Conservation (phyloP, 1,140 invertebrate genomes). For the Bombyx mandarina region DNA sequence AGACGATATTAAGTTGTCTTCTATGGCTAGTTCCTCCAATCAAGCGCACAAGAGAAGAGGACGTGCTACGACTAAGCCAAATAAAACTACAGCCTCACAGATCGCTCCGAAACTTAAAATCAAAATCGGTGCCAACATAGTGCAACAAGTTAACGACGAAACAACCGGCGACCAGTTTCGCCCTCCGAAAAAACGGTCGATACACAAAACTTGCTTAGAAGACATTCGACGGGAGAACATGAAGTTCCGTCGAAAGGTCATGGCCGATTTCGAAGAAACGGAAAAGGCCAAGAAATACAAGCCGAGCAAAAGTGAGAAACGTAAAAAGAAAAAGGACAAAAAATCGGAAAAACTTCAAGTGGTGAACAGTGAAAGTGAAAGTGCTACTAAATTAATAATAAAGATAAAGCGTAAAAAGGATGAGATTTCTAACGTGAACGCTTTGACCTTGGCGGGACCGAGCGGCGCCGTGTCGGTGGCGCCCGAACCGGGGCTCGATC, state of each 20-base stretch:
- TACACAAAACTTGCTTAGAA: slow-evolving; percentile 76
- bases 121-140: slow-evolving; percentile 78
- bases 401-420: slow-evolving; percentile 59
- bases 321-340: slow-evolving; percentile 78
- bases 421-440: slow-evolving; percentile 14
- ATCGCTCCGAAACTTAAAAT: slow-evolving; percentile 85
- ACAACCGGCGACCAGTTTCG: slow-evolving; percentile 71
- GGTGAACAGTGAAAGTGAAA: slow-evolving; percentile 72
- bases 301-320: slow-evolving; percentile 74
- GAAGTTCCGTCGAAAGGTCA: slow-evolving; percentile 87
- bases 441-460: slow-evolving; percentile 16
- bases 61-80: slow-evolving; percentile 56
- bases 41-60: slow-evolving; percentile 72
- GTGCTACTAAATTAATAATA: slow-evolving; percentile 78
- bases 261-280: slow-evolving; percentile 80
- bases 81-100: slow-evolving; percentile 37
- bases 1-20: slow-evolving; percentile 52
- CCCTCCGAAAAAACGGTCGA: slow-evolving; percentile 86
- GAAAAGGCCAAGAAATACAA: slow-evolving; percentile 73
- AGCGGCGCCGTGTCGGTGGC: slow-evolving; percentile 29
- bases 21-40: slow-evolving; percentile 28
- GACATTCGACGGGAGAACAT: slow-evolving; percentile 87
- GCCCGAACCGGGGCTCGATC: slow-evolving; percentile 44
- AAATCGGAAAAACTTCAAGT: slow-evolving; percentile 73
- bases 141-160: slow-evolving; percentile 69